Conservation (phyloP, 2,888 invertebrate species). For the Pseudococcus longispinus region DNA sequence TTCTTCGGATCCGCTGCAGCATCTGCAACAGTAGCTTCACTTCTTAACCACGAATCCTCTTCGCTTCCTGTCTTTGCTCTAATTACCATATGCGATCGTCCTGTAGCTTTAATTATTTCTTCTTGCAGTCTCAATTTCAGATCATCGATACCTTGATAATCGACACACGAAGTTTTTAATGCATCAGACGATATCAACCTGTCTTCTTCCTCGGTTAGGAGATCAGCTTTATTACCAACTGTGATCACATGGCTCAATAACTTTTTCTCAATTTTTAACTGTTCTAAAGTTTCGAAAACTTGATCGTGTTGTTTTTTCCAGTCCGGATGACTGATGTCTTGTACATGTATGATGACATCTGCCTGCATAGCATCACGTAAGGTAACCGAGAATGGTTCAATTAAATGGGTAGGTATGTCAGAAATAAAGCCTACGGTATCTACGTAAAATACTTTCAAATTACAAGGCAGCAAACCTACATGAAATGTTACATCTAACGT, state of each 20-base stretch:
- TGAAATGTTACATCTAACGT: constrained; percentile 86
- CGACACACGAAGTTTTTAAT: constrained; percentile 63
- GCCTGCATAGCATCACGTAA: constrained; percentile 80
- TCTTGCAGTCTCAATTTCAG: constrained; percentile 65
- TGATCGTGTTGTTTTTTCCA: constrained; percentile 72
- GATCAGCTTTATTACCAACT: constrained; percentile 79
- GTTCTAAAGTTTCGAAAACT: constrained; percentile 72
- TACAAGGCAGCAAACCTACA: constrained; percentile 72
- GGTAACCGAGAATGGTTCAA: constrained; percentile 82
- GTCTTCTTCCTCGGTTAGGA: constrained; percentile 61
- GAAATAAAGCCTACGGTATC: constrained; percentile 90
- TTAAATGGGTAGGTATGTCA: constrained; percentile 78
- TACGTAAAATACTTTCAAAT: constrained; percentile 73
- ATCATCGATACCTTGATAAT: constrained; percentile 64
- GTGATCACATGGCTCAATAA: constrained; percentile 69
- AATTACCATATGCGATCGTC: constrained; percentile 66
- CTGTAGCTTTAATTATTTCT: constrained; percentile 66
- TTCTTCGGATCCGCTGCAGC: constrained; percentile 66
- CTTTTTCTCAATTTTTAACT: constrained; percentile 65
- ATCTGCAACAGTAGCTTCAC: constrained; percentile 69
- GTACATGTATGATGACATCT: constrained; percentile 79
- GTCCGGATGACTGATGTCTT: constrained; percentile 80
- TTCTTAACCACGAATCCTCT: constrained; percentile 70
- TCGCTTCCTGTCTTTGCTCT: constrained; percentile 69
- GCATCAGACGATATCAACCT: constrained; percentile 57